Evolutionary conservation across 2,113 vertebrate species (phyloP), one percentile per base, ranked within the genome.

Genomic region (Rhinoderma darwinii): DNA sequence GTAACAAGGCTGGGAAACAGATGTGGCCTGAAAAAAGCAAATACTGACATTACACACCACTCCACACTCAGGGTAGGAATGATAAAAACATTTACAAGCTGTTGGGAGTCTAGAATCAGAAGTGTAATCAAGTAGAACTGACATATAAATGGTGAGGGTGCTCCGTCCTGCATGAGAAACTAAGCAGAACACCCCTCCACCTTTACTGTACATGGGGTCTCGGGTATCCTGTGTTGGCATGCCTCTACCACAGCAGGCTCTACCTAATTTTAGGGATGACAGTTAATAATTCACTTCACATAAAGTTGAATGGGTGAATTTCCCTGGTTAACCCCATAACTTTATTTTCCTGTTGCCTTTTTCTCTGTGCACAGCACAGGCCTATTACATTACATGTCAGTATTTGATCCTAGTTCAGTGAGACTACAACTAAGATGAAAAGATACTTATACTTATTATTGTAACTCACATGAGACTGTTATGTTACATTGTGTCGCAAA

Each of bases 61-160:
- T 70, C 47, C 56, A 18, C 91, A 94, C 93, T 92, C 93, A 92
- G 91, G 92, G 91, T 70, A 91, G 92, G 91, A 83, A 94, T 90
- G 93, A 94, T 93, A 93, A 93, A 94, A 90, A 91, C 91, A 91
- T 94, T 95, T 94, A 95, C 93, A 95, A 95, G 93, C 92, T 95
- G 94, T 93, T 94, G 89, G 76, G 91, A 95, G 92, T 86, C 92
- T 92, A 9, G 89, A 93, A 94, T 93, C 93, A 92, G 94, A 93
- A 90, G 84, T 90, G 92, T 91, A 94, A 94, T 94, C 91, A 93
- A 92, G 93, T 50, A 89, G 90, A 91, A 91, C 92, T 93, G 92
- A 91, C 91, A 89, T 93, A 14, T 59, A 89, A 91, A 92, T 3
- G 84, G 91, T 92, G 89, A 89, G 89, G 92, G 92, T 76, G 85